Percentiles rank a stretch among this genome's conserved stretches.
phyloP scores from a whole-genome alignment of 2,113 vertebrate genomes.

The Procavia capensis region DNA sequence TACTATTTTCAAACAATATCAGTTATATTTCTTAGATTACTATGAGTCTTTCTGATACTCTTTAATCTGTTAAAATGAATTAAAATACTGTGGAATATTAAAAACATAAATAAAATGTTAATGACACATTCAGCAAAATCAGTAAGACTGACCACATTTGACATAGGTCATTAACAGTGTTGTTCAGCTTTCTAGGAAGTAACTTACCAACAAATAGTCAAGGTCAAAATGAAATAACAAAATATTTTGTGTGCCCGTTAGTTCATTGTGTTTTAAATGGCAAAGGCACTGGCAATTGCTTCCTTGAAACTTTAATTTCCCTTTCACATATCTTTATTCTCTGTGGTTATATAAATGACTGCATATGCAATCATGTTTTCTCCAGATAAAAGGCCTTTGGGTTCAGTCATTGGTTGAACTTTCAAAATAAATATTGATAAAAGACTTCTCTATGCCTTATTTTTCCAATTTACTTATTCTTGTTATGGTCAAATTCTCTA shows the following conservation, averaged over 20 bases:
- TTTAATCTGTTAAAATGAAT: neutral
- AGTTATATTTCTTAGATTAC: neutral
- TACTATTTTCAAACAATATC: neutral
- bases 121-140: neutral
- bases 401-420: conserved; percentile 39
- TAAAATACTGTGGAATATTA: neutral
- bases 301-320: conserved; percentile 75
- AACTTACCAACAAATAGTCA: conserved; percentile 51
- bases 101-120: conserved; percentile 37
- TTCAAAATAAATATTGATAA: conserved; percentile 62
- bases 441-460: conserved; percentile 21
- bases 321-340: conserved; percentile 60
- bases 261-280: conserved; percentile 44
- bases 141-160: neutral
- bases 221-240: conserved; percentile 63
- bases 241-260: conserved; percentile 47
- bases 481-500: conserved; percentile 12
- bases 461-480: conserved; percentile 2
- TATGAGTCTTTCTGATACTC: neutral
- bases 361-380: conserved; percentile 41
- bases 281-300: conserved; percentile 54
- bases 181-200: conserved; percentile 17
- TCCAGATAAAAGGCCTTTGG: conserved; percentile 44
- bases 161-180: neutral
- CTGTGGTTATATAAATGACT: conserved; percentile 45